Evolutionary conservation across 2,888 invertebrate genomes (phyloP).

Genomic region (Stramonita haemastoma): DNA sequence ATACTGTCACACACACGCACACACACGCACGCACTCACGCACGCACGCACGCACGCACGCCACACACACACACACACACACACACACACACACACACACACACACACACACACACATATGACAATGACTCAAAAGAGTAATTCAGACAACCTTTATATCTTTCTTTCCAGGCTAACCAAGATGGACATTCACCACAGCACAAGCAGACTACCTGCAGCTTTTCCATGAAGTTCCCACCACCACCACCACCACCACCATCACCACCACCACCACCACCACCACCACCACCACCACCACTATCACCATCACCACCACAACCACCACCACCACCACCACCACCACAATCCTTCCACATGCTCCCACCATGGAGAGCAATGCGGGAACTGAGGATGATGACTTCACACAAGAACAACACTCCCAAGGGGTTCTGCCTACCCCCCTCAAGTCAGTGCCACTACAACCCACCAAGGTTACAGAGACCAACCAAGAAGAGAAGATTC

Average conservation of each 20-base stretch:
- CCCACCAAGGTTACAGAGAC: not conserved
- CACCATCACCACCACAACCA: too few relatives aligned
- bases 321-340: not conserved
- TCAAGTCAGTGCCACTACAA: not conserved
- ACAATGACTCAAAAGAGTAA: too few relatives aligned
- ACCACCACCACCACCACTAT: not conserved
- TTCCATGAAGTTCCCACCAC: not conserved
- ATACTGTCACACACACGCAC: too few relatives aligned
- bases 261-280: not conserved
- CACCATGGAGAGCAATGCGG: not conserved
- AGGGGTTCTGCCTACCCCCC: too few relatives aligned
- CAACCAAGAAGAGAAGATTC: not conserved
- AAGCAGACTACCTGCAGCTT: not conserved
- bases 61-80: too few relatives aligned
- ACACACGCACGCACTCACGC: too few relatives aligned
- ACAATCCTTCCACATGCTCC: not conserved
- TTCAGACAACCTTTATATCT: too few relatives aligned
- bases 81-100: too few relatives aligned
- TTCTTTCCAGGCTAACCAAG: too few relatives aligned
- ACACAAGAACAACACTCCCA: not conserved
- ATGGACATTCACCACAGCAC: too few relatives aligned
- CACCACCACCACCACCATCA: not conserved
- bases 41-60: too few relatives aligned
- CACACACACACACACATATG: too few relatives aligned
- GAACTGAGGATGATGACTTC: not conserved